Evolutionary conservation across 2,797 vertebrate species (phyloP), one percentile per base, ranked within the genome.

Genomic region (Leptoclinus maculatus): DNA sequence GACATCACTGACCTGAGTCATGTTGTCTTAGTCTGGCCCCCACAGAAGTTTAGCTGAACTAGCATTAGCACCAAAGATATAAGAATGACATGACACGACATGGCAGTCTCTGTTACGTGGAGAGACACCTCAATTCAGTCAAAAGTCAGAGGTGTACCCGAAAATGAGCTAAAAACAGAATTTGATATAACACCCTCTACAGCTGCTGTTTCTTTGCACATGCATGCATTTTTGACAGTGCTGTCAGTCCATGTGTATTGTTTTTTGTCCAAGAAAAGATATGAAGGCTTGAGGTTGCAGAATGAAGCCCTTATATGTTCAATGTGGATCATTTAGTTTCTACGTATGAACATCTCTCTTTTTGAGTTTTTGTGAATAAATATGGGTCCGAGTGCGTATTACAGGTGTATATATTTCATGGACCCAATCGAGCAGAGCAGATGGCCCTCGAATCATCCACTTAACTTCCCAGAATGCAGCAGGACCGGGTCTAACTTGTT

Each of bases 51-150:
- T 21, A 60, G 76, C 66, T 71, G 41, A 83, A 67, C 29, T 19
- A 54, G 64, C 59, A 70, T 74, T 16, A 45, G 34, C 43, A 49
- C 62, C 49, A 78, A 9, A 60, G n/a, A 71, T 45, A 38, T 6
- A 64, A 45, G 5, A 39, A 10, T 14, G 73, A 54, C 60, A 1
- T 36, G 47, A 62, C n/a, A 25, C 6, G 11, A 47, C 39, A 53
- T 34, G 13, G 57, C n/a, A 39, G 58, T 9, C 4, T 70, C 59
- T 41, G 63, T 81, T 64, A 72, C 72, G 66, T 58, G 21, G 27
- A 57, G 47, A 53, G 34, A 70, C 71, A 68, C 5, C 38, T 49
- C 36, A 12, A 38, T 66, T 83, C 58, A 79, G 69, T 80, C 66
- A 64, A 25, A 38, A 74, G 53, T 65, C 68, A 62, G 9, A 73